Evolutionary conservation across 1,140 invertebrate species (phyloP).

Genomic region (Manduca sexta): DNA sequence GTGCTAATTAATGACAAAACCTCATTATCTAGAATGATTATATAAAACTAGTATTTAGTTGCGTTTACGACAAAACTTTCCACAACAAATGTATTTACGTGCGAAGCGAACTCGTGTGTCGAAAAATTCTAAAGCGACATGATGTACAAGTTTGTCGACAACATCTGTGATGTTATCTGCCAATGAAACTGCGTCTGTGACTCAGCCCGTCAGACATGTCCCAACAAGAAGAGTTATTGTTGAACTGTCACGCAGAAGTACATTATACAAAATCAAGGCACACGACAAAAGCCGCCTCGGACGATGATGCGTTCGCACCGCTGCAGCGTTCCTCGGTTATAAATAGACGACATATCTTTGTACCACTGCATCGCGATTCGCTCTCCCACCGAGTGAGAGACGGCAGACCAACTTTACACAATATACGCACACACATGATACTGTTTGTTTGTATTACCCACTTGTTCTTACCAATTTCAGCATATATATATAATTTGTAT

Average conservation of each 20-base stretch:
- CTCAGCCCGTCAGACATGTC: not conserved
- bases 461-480: slow-evolving; percentile 8
- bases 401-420: slow-evolving; percentile 40
- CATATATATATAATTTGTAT: too few relatives aligned
- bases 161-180: not conserved
- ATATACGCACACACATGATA: slow-evolving; percentile 24
- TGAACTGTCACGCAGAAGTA: slow-evolving; percentile 1
- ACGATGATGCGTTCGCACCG: slow-evolving; percentile 37
- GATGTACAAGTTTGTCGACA: too few relatives aligned
- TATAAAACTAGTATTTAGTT: not conserved
- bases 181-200: not conserved
- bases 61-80: not conserved
- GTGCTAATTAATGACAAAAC: not conserved
- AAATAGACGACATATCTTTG: slow-evolving; percentile 66
- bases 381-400: slow-evolving; percentile 63
- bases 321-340: slow-evolving; percentile 51
- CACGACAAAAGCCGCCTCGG: slow-evolving; percentile 33
- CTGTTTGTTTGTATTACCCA: slow-evolving; percentile 50
- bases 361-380: slow-evolving; percentile 45
- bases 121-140: too few relatives aligned
- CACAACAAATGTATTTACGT: not conserved
- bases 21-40: not conserved
- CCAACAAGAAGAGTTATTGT: slow-evolving; percentile 4
- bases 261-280: slow-evolving; percentile 27
- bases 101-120: too few relatives aligned